Evolutionary conservation across 1,140 invertebrate species (phyloP).

Genomic region (Drosophila hydei): DNA sequence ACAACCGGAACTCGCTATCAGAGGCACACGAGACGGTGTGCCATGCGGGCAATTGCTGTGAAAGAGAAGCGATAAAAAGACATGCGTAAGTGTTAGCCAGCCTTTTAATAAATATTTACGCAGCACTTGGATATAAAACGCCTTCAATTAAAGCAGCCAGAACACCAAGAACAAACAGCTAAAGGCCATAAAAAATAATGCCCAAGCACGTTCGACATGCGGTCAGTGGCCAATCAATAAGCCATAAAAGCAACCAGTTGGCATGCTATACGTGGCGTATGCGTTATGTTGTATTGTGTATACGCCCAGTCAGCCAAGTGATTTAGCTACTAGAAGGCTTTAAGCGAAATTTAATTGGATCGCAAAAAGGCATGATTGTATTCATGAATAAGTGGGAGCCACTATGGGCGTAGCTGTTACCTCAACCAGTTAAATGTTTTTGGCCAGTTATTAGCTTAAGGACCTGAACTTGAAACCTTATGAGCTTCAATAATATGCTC

Average conservation of each 20-base stretch:
- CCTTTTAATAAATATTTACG: constrained; percentile 65
- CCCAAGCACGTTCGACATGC: constrained; percentile 28
- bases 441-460: not conserved
- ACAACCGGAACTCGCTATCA: constrained; percentile 85
- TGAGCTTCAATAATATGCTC: not conserved
- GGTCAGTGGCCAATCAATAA: constrained; percentile 62
- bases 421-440: not conserved
- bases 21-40: constrained; percentile 89
- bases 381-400: not conserved
- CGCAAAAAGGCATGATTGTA: not conserved
- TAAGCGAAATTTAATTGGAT: constrained; percentile 13
- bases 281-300: constrained; percentile 23
- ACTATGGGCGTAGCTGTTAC: not conserved
- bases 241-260: constrained; percentile 48
- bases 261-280: constrained; percentile 42
- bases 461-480: not conserved
- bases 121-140: constrained; percentile 56
- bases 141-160: constrained; percentile 67
- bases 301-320: constrained; percentile 9
- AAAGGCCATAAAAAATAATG: constrained; percentile 39
- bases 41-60: constrained; percentile 87
- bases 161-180: constrained; percentile 15
- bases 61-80: constrained; percentile 4
- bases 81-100: constrained; percentile 21
- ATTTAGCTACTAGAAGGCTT: constrained; percentile 7